Base-by-base conservation (phyloP, 2,888 invertebrate genomes). In the Watsonalla binaria region DNA sequence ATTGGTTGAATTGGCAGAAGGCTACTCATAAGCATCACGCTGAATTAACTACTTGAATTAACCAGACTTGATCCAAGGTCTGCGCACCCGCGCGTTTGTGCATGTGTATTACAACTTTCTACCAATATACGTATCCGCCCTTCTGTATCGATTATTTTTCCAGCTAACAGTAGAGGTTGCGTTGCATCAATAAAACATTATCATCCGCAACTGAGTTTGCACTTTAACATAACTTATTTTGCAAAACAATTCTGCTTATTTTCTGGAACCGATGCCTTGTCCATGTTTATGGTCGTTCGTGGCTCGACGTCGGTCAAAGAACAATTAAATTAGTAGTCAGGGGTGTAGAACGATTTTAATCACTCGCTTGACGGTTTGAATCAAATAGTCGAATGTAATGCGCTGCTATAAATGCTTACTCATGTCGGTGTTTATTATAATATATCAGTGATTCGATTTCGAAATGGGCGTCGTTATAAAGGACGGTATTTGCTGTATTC, bases 391-490 rank as follows among this genome's bases (percentile, higher is more conserved):
- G 59, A 74, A 78, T 75, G 70, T 78, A 74, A 81, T 78, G 74
- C 72, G 62, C 60, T 67, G 66, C 70, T 68, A 78, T 62, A 77
- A 73, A 75, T 75, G 79, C 75, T 72, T 72, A 74, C 77, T 78
- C 74, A 75, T 77, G 77, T 70, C 37, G 37, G 11, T 64, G 63
- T 70, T 73, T 80, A 79, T 82, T 82, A 84, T 81, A 76, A 80
- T 64, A 72, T 72, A 74, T 74, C 74, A 84, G 78, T 78, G 80
- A 75, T 66, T 59, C 52, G 80, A 59, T 76, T 80, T 67, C 66
- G 65, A 70, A 83, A 68, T 63, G 57, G 58, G 63, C 51, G 63
- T 70, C 71, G 69, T 70, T 64, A 64, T 68, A 61, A 60, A 61
- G 55, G 58, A 51, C 52, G 57, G 42, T 60, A 61, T 56, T 60